Conservation (phyloP, 2,797 vertebrate genomes). For the Scyliorhinus canicula region DNA sequence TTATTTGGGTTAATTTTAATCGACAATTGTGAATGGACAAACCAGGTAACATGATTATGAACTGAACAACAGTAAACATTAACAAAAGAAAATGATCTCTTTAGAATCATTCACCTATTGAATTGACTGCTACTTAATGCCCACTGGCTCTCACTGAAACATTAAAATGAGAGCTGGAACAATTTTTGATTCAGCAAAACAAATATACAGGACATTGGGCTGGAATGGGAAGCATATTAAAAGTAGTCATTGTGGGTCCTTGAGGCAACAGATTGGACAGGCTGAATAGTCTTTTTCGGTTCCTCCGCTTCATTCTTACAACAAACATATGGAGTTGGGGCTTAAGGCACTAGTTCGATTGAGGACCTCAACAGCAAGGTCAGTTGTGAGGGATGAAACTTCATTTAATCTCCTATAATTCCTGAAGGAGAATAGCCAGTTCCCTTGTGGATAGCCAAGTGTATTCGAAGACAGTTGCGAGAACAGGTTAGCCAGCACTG, state of each 20-base stretch:
- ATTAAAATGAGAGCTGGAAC: neutral
- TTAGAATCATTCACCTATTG: neutral
- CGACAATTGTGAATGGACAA: neutral
- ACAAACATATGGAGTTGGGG: neutral
- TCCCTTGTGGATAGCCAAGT: neutral
- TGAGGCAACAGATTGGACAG: neutral
- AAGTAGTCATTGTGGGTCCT: neutral
- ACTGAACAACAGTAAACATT: neutral
- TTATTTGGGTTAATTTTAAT: neutral
- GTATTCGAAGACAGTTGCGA: neutral
- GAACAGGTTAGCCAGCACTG: neutral
- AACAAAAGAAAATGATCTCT: neutral
- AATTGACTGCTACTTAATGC: neutral
- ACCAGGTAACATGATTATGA: neutral
- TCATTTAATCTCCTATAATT: neutral
- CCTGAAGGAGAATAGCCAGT: neutral
- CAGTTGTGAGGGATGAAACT: neutral
- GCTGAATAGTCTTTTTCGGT: neutral
- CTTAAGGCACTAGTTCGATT: neutral
- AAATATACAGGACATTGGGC: neutral
- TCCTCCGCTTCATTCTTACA: neutral
- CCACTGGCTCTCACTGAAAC: neutral
- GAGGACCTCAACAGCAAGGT: too few species aligned
- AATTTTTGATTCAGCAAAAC: neutral
- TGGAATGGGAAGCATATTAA: neutral